A percentile compares a stretch with the other conserved stretches of the same genome.
phyloP scores from a whole-genome alignment of 2,113 vertebrate genomes.

The Ctenodactylus gundi region DNA sequence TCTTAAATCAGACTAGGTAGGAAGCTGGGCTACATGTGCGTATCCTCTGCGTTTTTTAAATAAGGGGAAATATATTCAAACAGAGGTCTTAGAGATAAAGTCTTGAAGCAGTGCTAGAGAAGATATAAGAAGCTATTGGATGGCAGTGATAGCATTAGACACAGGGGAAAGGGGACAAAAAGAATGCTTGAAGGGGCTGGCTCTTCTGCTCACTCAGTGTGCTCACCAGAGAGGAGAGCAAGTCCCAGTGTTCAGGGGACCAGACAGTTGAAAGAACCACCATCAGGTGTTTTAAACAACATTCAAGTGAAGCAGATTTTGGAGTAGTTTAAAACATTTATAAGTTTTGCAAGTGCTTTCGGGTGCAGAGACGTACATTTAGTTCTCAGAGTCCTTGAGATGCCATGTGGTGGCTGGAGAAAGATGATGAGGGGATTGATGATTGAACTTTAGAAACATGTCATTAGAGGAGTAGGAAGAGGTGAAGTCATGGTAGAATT shows the following conservation, averaged over 20 bases:
- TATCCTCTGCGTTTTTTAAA: neutral
- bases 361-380: neutral
- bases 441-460: neutral
- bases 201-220: neutral
- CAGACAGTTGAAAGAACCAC: neutral
- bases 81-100: neutral
- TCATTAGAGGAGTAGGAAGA: neutral
- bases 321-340: neutral
- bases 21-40: neutral
- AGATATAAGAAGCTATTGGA: neutral
- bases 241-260: neutral
- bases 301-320: neutral
- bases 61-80: neutral
- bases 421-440: neutral
- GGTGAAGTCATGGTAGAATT: neutral
- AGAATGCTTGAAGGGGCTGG: no score
- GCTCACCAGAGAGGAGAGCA: neutral
- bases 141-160: neutral
- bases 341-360: neutral
- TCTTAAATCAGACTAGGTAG: neutral
- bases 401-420: neutral
- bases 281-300: neutral
- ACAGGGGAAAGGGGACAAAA: neutral
- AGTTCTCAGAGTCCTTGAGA: neutral
- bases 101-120: neutral